Evolutionary conservation across 2,113 vertebrate genomes (phyloP).

Genomic region (Falcunculus frontatus): DNA sequence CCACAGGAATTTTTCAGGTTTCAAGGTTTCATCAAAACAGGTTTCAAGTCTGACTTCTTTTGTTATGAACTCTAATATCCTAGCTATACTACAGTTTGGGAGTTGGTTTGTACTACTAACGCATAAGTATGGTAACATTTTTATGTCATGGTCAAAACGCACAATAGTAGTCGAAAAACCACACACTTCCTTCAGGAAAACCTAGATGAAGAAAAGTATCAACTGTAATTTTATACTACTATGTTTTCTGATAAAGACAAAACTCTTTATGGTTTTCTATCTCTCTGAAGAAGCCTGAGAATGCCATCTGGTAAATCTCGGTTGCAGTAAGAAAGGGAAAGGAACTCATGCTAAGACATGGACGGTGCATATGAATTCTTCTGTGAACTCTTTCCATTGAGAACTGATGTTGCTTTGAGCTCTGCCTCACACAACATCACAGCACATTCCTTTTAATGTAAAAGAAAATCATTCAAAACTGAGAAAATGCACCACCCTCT

Average conservation of each 20-base stretch:
- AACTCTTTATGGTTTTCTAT: background rate
- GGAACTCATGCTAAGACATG: background rate
- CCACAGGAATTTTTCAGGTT: background rate
- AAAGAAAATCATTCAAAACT: background rate
- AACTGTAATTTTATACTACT: background rate
- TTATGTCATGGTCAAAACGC: background rate
- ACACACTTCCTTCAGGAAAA: background rate
- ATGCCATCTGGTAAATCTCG: background rate
- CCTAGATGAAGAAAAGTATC: background rate
- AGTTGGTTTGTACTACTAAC: background rate
- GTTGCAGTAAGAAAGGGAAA: background rate
- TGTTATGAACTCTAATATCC: background rate
- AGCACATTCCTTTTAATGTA: background rate
- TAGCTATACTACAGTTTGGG: background rate
- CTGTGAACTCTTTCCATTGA: background rate
- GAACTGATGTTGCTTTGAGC: background rate
- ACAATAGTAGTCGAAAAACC: background rate
- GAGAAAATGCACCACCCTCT: background rate
- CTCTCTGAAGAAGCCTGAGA: background rate
- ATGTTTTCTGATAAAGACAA: background rate
- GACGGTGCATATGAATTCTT: background rate
- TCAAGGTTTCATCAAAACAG: background rate
- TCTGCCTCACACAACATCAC: background rate
- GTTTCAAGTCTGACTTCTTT: background rate
- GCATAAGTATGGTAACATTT: background rate